Evolutionary conservation across 2,888 invertebrate species (phyloP).

Genomic region (Periphyllus acericola): DNA sequence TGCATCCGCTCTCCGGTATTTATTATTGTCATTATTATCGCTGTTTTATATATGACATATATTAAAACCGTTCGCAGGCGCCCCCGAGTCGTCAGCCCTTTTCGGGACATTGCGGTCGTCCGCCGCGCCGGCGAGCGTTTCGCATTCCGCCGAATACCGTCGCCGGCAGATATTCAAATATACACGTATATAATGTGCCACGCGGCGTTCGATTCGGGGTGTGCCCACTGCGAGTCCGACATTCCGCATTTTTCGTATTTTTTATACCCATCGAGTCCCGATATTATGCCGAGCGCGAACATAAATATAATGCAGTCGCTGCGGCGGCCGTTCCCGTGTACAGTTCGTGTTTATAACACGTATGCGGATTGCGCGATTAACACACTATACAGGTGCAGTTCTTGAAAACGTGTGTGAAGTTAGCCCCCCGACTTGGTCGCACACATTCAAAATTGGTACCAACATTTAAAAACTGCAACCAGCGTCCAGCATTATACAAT

Average conservation of each 20-base stretch:
- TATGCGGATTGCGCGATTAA: not conserved
- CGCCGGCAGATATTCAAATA: not conserved
- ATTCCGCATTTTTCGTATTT: conserved; percentile 5
- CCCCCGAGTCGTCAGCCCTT: conserved; percentile 50
- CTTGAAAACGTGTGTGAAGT: too few relatives aligned
- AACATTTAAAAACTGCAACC: too few relatives aligned
- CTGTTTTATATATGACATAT: conserved; percentile 48
- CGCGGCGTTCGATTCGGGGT: conserved; percentile 11
- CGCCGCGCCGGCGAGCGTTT: not conserved
- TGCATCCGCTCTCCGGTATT: conserved; percentile 41
- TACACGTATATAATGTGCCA: too few relatives aligned
- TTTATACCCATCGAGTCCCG: not conserved
- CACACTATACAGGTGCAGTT: too few relatives aligned
- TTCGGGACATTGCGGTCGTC: not conserved
- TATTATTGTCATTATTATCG: conserved; percentile 59
- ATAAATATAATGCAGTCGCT: not conserved
- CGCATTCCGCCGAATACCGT: conserved; percentile 38
- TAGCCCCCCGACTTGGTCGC: too few relatives aligned
- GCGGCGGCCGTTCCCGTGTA: not conserved
- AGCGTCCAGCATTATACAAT: too few relatives aligned
- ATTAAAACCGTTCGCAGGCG: conserved; percentile 57
- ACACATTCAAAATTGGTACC: too few relatives aligned
- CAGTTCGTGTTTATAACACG: not conserved
- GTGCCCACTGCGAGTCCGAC: not conserved
- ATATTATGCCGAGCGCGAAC: not conserved